Percentiles rank a stretch among this genome's conserved stretches.
phyloP scores from a whole-genome alignment of 64 coral and sea anemone species.

The Anthopleura sola region DNA sequence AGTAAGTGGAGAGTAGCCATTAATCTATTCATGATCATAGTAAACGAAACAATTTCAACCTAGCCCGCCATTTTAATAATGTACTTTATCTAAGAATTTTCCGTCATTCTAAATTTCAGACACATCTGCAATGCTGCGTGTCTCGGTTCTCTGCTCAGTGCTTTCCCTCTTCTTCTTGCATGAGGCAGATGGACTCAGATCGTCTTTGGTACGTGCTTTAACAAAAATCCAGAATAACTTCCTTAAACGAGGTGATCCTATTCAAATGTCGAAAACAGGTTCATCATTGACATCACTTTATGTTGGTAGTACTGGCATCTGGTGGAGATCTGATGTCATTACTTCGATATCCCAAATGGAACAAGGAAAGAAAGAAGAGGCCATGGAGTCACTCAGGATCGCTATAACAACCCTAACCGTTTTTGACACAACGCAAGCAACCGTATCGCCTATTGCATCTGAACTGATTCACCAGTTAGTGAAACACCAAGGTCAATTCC shows the following conservation, averaged over 20 bases:
- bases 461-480: slow-evolving; percentile 30
- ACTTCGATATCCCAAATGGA: slow-evolving; percentile 27
- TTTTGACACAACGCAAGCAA: slow-evolving; percentile 7
- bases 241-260: slow-evolving; percentile 19
- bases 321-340: slow-evolving; percentile 13
- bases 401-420: slow-evolving; percentile 25
- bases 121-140: background rate
- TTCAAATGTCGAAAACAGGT: slow-evolving; percentile 16
- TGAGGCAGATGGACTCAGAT: slow-evolving; percentile 15
- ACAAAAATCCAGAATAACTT: slow-evolving; percentile 9
- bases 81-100: too few species aligned
- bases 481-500: slow-evolving; percentile 25
- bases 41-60: too few species aligned
- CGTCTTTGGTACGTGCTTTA: background rate
- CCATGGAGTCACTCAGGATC: slow-evolving; percentile 19
- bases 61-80: too few species aligned
- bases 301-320: slow-evolving; percentile 23
- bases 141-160: slow-evolving; percentile 13
- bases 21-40: too few species aligned
- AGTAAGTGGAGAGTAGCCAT: too few species aligned
- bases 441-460: slow-evolving; percentile 9
- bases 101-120: background rate
- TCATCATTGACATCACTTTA: slow-evolving; percentile 19
- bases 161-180: slow-evolving; percentile 1
- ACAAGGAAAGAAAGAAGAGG: slow-evolving; percentile 29